Evolutionary conservation across 92 coral and sea anemone species (phyloP).

Genomic region (Phenganax subtilis): DNA sequence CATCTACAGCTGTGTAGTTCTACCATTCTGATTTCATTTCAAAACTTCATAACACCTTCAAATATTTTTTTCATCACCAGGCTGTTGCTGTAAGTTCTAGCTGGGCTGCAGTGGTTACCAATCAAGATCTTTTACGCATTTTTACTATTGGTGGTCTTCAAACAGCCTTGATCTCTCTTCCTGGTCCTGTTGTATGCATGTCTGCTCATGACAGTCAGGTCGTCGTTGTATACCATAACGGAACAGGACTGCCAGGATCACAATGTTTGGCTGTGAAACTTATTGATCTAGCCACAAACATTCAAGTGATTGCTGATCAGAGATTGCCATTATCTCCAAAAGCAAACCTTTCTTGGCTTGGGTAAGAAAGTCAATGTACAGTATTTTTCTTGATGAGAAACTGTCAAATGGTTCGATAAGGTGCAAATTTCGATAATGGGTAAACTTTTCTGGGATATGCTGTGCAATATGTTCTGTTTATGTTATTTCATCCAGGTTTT

Average conservation of each 20-base stretch:
- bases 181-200: conserved; percentile 91
- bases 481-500: conserved; percentile 54
- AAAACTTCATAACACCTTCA: not conserved
- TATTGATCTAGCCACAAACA: conserved; percentile 57
- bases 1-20: too few species aligned
- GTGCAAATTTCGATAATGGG: not conserved
- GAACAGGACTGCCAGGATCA: conserved; percentile 78
- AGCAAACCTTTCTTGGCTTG: conserved; percentile 80
- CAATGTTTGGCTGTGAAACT: conserved; percentile 75
- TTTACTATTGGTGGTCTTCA: conserved; percentile 91
- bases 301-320: conserved; percentile 62
- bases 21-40: not conserved
- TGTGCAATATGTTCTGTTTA: too few species aligned
- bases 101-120: conserved; percentile 85
- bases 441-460: too few species aligned
- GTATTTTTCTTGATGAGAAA: not conserved
- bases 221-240: conserved; percentile 68
- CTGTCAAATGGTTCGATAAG: not conserved
- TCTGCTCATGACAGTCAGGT: conserved; percentile 65
- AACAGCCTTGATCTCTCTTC: conserved; percentile 63
- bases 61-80: conserved; percentile 29
- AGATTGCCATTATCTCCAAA: conserved; percentile 74
- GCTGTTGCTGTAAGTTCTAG: conserved; percentile 69
- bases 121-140: conserved; percentile 64
- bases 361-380: conserved; percentile 53